Conservation (phyloP, 2,797 vertebrate species). For the Dendrocincla tyrannina region DNA sequence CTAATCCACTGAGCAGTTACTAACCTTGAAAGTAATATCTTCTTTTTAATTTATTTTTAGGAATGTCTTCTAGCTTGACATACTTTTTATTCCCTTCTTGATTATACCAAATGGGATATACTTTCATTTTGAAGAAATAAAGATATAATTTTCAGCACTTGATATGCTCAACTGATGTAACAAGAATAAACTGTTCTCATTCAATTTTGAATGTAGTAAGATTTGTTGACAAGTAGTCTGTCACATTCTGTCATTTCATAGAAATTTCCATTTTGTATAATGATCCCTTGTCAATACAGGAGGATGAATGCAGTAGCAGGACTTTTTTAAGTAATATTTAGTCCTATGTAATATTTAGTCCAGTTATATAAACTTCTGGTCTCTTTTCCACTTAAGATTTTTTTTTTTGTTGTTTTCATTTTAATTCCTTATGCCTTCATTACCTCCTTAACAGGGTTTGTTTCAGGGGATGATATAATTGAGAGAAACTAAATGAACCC, state of each 20-base stretch:
- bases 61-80: background rate
- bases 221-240: background rate
- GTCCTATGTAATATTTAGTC: background rate
- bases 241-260: background rate
- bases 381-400: background rate
- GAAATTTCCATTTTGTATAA: background rate
- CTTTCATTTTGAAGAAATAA: background rate
- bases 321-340: background rate
- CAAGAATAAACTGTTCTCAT: background rate
- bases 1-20: background rate
- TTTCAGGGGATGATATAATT: constrained; percentile 10
- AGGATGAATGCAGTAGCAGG: background rate
- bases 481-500: constrained; percentile 8
- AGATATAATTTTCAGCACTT: background rate
- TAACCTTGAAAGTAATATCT: background rate
- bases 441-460: background rate
- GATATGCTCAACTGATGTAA: background rate
- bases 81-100: background rate
- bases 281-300: background rate
- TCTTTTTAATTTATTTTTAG: background rate
- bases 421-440: background rate
- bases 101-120: background rate
- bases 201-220: background rate
- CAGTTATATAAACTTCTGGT: background rate
- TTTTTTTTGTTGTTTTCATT: background rate